Conservation (phyloP, 2,113 vertebrate species). For the Ciconia stormi region DNA sequence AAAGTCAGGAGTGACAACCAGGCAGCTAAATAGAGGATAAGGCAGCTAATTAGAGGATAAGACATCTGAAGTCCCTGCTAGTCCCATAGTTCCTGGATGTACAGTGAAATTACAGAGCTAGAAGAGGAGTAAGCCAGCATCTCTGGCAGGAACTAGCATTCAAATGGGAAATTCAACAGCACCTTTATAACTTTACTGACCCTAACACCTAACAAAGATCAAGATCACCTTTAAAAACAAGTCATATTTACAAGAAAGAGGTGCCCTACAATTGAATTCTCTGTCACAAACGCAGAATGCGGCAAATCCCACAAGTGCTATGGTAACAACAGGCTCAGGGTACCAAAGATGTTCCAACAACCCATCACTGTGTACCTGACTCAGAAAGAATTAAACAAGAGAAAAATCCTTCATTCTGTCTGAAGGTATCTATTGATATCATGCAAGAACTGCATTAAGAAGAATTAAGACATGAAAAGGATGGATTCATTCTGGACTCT, state of each 20-base stretch:
- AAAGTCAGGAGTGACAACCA: not conserved
- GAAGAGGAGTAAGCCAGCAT: not conserved
- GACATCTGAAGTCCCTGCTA: not conserved
- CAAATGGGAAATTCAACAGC: not conserved
- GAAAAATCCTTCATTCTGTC: not conserved
- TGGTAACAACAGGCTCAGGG: accelerated
- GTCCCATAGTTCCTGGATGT: not conserved
- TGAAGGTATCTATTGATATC: not conserved
- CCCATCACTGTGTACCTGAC: not conserved
- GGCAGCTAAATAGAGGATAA: not conserved
- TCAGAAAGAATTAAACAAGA: not conserved
- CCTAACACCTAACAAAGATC: not conserved
- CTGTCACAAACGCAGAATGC: not conserved
- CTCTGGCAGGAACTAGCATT: not conserved
- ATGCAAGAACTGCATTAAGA: not conserved
- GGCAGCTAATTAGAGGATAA: not conserved
- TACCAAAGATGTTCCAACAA: not conserved
- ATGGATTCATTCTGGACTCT: not conserved
- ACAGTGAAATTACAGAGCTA: not conserved
- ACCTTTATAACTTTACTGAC: not conserved
- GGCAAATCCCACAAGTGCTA: not conserved
- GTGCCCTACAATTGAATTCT: not conserved
- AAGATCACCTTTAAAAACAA: not conserved
- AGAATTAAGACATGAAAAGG: not conserved
- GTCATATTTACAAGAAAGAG: not conserved